Evolutionary conservation across 2,113 vertebrate species (phyloP).

Genomic region (Megaceryle torquata): DNA sequence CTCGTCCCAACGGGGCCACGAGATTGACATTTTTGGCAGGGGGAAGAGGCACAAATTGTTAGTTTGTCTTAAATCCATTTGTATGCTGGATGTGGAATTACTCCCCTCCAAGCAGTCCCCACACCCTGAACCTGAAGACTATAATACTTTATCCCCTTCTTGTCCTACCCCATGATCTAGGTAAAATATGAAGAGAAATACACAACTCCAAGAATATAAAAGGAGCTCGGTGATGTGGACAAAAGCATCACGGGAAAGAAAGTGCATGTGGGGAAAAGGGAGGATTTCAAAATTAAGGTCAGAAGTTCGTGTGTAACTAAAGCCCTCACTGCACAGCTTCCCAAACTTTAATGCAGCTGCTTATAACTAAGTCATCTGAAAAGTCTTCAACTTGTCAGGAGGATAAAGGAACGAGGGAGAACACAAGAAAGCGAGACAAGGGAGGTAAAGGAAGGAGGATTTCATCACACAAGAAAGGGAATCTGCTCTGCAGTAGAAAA

Average conservation of each 20-base stretch:
- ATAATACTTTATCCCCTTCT: slow-evolving; percentile 20
- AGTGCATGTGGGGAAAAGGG: slow-evolving; percentile 5
- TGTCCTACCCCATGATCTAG: neutral
- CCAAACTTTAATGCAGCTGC: slow-evolving; percentile 29
- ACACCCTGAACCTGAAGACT: slow-evolving; percentile 66
- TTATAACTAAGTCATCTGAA: neutral
- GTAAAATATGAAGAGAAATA: slow-evolving; percentile 46
- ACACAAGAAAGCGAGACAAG: neutral
- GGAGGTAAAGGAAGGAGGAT: neutral
- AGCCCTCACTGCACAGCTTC: slow-evolving; percentile 33
- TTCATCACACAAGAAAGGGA: neutral
- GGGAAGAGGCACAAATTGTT: slow-evolving; percentile 11
- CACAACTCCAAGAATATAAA: slow-evolving; percentile 33
- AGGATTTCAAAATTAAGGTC: slow-evolving; percentile 50
- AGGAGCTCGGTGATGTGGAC: slow-evolving; percentile 43
- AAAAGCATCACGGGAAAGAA: slow-evolving; percentile 51
- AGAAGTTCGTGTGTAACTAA: slow-evolving; percentile 52
- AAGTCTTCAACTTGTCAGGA: neutral
- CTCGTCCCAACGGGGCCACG: neutral
- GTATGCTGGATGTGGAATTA: slow-evolving; percentile 25
- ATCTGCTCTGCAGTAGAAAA: slow-evolving; percentile 16
- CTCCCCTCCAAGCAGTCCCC: slow-evolving; percentile 24
- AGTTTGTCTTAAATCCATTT: slow-evolving; percentile 51
- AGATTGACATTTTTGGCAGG: slow-evolving; percentile 9
- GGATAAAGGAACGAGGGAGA: neutral